Evolutionary conservation across 2,888 invertebrate genomes (phyloP).

Genomic region (Aphodius granarius): DNA sequence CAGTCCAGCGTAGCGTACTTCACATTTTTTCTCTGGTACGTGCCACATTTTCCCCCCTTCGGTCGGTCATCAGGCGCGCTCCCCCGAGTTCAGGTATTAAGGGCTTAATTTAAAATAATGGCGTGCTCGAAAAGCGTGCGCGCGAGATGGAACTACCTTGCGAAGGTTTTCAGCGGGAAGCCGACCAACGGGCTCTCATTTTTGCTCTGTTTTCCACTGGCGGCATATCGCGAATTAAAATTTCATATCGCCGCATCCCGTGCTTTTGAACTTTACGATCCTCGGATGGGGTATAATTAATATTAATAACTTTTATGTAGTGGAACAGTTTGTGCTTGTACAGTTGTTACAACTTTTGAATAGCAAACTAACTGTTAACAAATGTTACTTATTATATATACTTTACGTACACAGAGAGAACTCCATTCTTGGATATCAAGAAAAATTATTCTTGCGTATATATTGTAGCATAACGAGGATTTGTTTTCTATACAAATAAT

Average conservation of each 20-base stretch:
- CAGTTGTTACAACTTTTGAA: no score
- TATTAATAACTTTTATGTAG: neutral
- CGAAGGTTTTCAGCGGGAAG: neutral
- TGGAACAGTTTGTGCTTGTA: neutral
- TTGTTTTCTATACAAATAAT: no score
- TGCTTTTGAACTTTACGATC: neutral
- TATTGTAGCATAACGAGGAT: no score
- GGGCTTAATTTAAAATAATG: neutral
- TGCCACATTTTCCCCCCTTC: neutral
- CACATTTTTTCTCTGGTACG: neutral
- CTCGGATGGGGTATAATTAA: neutral
- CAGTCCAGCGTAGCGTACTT: neutral
- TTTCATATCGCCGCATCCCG: neutral
- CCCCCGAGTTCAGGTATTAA: neutral
- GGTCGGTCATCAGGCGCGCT: neutral
- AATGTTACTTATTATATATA: no score
- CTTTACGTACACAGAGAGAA: no score
- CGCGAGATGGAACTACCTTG: neutral
- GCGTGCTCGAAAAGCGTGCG: neutral
- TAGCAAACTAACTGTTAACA: no score
- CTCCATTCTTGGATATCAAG: no score
- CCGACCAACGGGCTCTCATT: neutral
- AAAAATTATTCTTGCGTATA: no score
- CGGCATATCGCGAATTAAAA: neutral
- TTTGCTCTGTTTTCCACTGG: neutral